Percentiles rank a stretch among this genome's conserved stretches.
phyloP scores from a whole-genome alignment of 2,888 invertebrate species.

The Scelioninae gen. 2 region DNA sequence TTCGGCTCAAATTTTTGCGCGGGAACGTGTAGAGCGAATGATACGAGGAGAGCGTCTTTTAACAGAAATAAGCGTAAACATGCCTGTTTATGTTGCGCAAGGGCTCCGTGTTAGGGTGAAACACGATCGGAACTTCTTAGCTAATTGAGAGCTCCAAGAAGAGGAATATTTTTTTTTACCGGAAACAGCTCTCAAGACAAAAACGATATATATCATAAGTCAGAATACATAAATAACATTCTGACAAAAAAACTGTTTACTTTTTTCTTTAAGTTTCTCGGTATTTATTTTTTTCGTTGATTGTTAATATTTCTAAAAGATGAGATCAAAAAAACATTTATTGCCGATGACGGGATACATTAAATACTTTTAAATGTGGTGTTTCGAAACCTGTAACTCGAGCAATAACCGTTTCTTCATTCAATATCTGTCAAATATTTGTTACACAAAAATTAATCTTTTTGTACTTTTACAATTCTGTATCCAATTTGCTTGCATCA shows the following conservation, averaged over 20 bases:
- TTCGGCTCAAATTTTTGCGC: conserved; percentile 41
- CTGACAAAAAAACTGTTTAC: conserved; percentile 2
- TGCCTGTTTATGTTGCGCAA: conserved; percentile 58
- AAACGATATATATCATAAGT: conserved; percentile 26
- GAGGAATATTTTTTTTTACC: conserved; percentile 37
- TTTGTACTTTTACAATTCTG: too few relatives aligned
- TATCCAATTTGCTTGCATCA: too few relatives aligned
- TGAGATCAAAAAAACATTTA: too few relatives aligned
- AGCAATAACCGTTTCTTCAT: too few relatives aligned
- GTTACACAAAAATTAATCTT: too few relatives aligned
- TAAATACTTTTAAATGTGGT: too few relatives aligned
- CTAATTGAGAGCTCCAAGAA: conserved; percentile 56
- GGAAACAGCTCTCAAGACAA: conserved; percentile 22
- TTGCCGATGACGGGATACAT: too few relatives aligned
- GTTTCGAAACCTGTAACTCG: too few relatives aligned
- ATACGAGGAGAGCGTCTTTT: conserved; percentile 58
- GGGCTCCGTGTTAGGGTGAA: conserved; percentile 40
- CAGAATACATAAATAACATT: conserved; percentile 4
- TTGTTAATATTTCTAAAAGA: too few relatives aligned
- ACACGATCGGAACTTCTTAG: conserved; percentile 51
- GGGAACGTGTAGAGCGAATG: conserved; percentile 48
- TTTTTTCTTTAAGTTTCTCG: not conserved
- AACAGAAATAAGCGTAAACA: conserved; percentile 58
- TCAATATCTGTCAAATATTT: too few relatives aligned
- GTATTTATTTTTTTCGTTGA: conserved; percentile 2